Evolutionary conservation across 2,113 vertebrate genomes (phyloP).

Genomic region (Laterallus jamaicensis): DNA sequence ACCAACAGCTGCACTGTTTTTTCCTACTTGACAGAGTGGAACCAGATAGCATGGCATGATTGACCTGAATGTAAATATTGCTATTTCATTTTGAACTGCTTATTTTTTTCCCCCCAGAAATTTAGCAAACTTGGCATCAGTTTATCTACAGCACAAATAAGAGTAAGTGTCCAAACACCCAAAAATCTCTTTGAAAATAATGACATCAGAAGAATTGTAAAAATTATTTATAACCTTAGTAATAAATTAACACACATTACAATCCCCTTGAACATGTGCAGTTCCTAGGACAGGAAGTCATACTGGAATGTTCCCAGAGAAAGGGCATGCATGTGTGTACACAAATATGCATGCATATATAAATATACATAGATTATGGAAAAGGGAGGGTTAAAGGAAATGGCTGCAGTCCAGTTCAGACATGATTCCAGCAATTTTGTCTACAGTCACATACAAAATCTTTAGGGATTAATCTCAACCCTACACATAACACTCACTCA

Average conservation of each 20-base stretch:
- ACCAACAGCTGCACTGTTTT: slow-evolving; percentile 60
- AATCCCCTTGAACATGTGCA: background rate
- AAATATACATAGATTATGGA: background rate
- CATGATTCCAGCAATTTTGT: background rate
- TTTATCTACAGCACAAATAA: background rate
- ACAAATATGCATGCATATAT: background rate
- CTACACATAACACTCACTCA: background rate
- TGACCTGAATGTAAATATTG: slow-evolving; percentile 49
- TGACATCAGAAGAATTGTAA: background rate
- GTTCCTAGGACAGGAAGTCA: background rate
- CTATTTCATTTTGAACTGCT: background rate
- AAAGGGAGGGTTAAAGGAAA: background rate
- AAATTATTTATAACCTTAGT: background rate
- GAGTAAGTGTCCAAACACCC: background rate
- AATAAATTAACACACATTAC: background rate
- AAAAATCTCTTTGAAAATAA: background rate
- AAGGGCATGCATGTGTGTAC: background rate
- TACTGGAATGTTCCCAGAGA: background rate
- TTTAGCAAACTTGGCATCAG: background rate
- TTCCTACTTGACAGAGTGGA: slow-evolving; percentile 24
- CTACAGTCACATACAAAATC: background rate
- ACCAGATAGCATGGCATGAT: background rate
- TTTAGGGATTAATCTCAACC: background rate
- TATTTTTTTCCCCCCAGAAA: background rate
- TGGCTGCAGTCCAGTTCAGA: background rate